Conservation (phyloP, 2,888 invertebrate species). For the Cheilosia vulpina region DNA sequence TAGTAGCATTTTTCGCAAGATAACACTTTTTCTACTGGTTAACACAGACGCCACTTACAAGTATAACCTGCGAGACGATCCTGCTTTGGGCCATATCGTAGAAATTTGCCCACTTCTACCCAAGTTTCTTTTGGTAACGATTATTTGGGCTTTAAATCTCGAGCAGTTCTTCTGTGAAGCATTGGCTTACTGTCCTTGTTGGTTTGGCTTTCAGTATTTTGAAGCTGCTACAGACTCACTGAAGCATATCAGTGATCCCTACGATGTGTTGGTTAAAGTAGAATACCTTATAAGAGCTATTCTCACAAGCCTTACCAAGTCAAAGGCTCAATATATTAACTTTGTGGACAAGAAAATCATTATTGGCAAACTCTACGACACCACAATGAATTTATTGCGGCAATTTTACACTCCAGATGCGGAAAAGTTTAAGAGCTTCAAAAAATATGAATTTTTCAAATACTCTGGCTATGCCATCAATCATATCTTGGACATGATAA, state of each 20-base stretch:
- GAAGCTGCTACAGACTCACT: conserved; percentile 78
- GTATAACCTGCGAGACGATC: conserved; percentile 78
- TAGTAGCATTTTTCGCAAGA: conserved; percentile 77
- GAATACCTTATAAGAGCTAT: conserved; percentile 77
- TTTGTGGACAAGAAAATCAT: conserved; percentile 78
- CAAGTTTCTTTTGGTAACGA: conserved; percentile 78
- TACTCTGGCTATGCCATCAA: conserved; percentile 79
- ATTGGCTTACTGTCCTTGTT: conserved; percentile 78
- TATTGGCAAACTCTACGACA: conserved; percentile 78
- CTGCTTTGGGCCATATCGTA: conserved; percentile 77
- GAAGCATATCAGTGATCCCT: conserved; percentile 78
- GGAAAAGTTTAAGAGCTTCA: conserved; percentile 78
- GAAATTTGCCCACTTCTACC: conserved; percentile 79
- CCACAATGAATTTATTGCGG: conserved; percentile 78
- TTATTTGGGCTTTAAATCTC: conserved; percentile 79
- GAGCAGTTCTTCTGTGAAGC: conserved; percentile 79
- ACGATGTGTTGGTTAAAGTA: conserved; percentile 78
- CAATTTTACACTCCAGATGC: conserved; percentile 80
- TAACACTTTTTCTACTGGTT: conserved; percentile 79
- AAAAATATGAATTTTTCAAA: conserved; percentile 77
- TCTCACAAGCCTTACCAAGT: conserved; percentile 77
- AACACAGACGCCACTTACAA: conserved; percentile 80
- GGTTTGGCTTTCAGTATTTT: conserved; percentile 80
- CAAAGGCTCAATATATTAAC: conserved; percentile 77
- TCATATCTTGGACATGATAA: conserved; percentile 78